Evolutionary conservation across 1,140 invertebrate species (phyloP).

Genomic region (Lysiphlebus fabarum): DNA sequence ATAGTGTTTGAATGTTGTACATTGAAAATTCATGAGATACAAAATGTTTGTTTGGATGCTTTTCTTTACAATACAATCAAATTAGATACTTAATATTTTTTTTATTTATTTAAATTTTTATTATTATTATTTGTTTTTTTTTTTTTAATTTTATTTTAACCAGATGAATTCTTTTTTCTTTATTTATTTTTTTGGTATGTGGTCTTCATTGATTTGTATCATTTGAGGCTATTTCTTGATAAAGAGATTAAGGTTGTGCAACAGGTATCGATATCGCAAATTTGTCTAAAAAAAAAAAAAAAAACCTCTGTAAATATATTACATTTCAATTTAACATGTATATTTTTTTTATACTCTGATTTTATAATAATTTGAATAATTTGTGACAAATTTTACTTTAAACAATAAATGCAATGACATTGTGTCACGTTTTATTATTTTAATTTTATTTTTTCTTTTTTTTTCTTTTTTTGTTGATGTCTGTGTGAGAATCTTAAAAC

Average conservation of each 20-base stretch:
- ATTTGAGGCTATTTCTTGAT: constrained; percentile 27
- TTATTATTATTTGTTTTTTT: no score
- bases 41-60: background rate
- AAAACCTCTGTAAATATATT: constrained; percentile 11
- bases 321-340: background rate
- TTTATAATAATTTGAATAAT: no score
- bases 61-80: no score
- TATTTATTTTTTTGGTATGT: no score
- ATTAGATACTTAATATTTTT: no score
- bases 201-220: constrained; percentile 14
- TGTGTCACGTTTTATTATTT: constrained; percentile 2
- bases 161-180: no score
- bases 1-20: no score
- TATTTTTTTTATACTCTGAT: background rate
- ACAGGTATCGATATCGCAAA: constrained; percentile 32
- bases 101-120: no score
- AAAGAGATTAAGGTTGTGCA: constrained; percentile 32
- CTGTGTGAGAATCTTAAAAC: constrained; percentile 14
- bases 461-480: background rate
- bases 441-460: constrained; percentile 5
- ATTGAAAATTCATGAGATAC: constrained; percentile 29
- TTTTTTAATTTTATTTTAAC: background rate
- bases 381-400: constrained; percentile 30
- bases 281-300: constrained; percentile 17
- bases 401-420: constrained; percentile 25